phyloP scores from a whole-genome alignment of 2,888 invertebrate species.

The Chaitophorus viminalis region DNA sequence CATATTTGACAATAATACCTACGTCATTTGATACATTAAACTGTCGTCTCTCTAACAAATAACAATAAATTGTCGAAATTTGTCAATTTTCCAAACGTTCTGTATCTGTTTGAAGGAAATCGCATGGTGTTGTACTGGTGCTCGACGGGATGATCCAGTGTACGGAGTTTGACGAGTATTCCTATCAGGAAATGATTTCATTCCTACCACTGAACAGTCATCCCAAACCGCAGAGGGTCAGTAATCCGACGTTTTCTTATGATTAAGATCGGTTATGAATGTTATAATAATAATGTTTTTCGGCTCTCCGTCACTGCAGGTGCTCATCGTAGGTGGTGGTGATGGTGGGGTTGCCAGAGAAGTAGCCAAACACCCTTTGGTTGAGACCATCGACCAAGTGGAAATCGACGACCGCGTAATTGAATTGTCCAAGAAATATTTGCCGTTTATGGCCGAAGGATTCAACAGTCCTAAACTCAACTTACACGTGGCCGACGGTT shows the following conservation, averaged over 20 bases:
- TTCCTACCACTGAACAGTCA: constrained; percentile 93
- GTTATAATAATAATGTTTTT: not conserved
- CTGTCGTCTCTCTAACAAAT: too few species aligned
- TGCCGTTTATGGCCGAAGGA: constrained; percentile 91
- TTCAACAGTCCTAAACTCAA: constrained; percentile 85
- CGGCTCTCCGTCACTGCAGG: constrained; percentile 67
- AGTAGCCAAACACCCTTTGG: constrained; percentile 89
- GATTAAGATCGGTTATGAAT: too few species aligned
- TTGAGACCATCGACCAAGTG: constrained; percentile 86
- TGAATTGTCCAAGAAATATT: constrained; percentile 85
- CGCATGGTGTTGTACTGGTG: constrained; percentile 86
- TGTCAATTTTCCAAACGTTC: too few species aligned
- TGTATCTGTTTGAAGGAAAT: constrained; percentile 69
- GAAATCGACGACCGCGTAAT: constrained; percentile 96
- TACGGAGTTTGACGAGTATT: constrained; percentile 94
- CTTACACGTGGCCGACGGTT: constrained; percentile 91
- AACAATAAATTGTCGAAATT: too few species aligned
- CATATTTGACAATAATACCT: too few species aligned
- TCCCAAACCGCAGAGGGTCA: constrained; percentile 84
- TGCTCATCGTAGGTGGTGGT: constrained; percentile 96
- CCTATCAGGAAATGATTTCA: constrained; percentile 98
- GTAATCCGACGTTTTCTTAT: not conserved
- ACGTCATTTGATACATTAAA: too few species aligned
- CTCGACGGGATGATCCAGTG: constrained; percentile 97
- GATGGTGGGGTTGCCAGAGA: constrained; percentile 98